phyloP scores from a whole-genome alignment of 2,113 vertebrate species.

The Aegithalos caudatus region DNA sequence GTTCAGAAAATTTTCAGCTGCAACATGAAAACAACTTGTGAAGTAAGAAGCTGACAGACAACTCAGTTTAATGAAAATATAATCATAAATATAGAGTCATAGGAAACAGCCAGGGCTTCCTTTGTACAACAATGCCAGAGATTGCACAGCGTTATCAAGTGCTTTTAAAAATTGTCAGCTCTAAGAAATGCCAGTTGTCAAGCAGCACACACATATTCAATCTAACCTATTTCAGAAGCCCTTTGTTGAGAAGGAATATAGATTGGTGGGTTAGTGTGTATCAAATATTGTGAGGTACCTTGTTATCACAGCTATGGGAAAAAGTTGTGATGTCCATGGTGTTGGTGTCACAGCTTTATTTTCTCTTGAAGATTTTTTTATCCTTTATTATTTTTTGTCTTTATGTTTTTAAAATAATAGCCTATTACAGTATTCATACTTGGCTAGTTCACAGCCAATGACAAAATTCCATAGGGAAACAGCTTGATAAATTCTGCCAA shows the following conservation, averaged over 20 bases:
- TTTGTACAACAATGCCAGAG: neutral
- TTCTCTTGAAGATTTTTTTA: neutral
- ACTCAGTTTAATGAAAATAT: neutral
- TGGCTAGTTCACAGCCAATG: neutral
- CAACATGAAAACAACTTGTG: neutral
- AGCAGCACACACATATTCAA: neutral
- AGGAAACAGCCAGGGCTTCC: neutral
- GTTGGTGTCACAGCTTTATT: neutral
- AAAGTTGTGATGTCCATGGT: neutral
- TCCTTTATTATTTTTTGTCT: accelerated
- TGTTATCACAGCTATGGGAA: neutral
- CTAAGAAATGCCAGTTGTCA: neutral
- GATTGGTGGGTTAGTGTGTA: neutral
- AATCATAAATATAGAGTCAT: neutral
- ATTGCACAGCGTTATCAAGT: neutral
- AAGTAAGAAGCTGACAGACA: neutral
- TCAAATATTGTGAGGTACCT: neutral
- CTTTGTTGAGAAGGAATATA: neutral
- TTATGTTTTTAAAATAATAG: neutral
- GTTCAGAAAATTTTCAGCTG: neutral
- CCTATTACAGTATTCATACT: neutral
- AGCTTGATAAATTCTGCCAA: neutral
- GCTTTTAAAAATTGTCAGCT: neutral
- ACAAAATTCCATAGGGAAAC: neutral
- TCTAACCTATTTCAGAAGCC: neutral